Base-by-base conservation (phyloP, 2,797 vertebrate species). In the Tiaroga cobitis region DNA sequence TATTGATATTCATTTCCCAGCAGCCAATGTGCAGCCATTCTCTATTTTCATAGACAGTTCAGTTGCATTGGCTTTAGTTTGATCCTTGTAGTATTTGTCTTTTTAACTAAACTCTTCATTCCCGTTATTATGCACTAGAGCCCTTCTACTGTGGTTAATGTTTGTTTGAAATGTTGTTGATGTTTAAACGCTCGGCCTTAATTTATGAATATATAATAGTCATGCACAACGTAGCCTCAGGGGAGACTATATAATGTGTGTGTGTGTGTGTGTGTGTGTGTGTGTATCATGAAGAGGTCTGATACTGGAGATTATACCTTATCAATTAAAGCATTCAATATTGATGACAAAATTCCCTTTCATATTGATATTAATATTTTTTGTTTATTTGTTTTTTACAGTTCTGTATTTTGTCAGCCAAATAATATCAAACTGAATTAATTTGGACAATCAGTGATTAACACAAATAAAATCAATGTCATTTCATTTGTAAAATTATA, bases 151-250 rank as follows among this genome's bases (percentile, higher is more conserved):
- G 93, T 94, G 93, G 91, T 92, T 90, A 90, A 39, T 90, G 51
- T 91, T 87, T 65, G 76, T 88, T 92, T 84, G 84, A 89, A 90
- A 93, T 92, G 87, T 72, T 89, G 32, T 86, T 92, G 92, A 86
- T 79, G 87, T 94, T 94, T 91, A 90, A 91, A 91, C 93, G 91
- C 94, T 94, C 93, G 91, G 95, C 94, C 94, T 95, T 95, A 95
- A 95, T 94, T 95, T 94, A 91, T 91, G 89, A 94, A 82, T 32
- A 77, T 89, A 91, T 80, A 88, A 93, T 92, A 94, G 94, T 94
- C 70, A 93, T 95, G 94, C 94, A 95, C 94, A 95, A 95, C 92
- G 90, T 91, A 92, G 94, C 94, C 95, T 96, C 95, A 95, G 95
- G 94, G 94, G 93, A 82, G 80, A 87, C 81, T 84, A 81, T 84